phyloP scores from a whole-genome alignment of 53 echinoderm and acorn worm genomes.

The Glandiceps talaboti region DNA sequence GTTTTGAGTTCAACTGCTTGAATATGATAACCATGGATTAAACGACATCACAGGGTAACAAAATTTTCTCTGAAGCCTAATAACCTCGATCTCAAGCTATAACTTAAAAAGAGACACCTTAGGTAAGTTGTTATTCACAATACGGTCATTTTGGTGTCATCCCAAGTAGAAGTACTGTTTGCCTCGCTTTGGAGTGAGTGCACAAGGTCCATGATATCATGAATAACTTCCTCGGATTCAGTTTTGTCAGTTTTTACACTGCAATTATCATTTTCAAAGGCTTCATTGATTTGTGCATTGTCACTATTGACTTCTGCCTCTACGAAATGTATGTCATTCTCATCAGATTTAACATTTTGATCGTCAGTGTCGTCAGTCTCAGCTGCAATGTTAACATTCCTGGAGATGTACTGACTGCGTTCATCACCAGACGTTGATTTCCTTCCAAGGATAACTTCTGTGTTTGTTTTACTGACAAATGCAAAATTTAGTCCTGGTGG shows the following conservation, averaged over 20 bases:
- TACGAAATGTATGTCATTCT: neutral
- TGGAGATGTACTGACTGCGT: neutral
- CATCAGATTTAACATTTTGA: neutral
- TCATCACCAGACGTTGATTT: neutral
- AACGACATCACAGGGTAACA: too few relatives aligned
- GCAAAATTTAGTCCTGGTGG: too few relatives aligned
- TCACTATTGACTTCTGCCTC: neutral
- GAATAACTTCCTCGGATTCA: neutral
- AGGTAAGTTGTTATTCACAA: too few relatives aligned
- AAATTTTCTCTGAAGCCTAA: too few relatives aligned
- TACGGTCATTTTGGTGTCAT: too few relatives aligned
- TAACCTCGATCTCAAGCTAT: too few relatives aligned
- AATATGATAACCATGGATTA: too few relatives aligned
- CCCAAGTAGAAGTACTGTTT: too few relatives aligned
- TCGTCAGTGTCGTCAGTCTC: neutral
- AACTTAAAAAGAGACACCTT: too few relatives aligned
- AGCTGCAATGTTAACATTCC: neutral
- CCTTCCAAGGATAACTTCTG: neutral
- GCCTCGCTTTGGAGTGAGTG: neutral
- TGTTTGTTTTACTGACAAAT: neutral
- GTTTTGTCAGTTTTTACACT: neutral
- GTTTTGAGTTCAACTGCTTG: too few relatives aligned
- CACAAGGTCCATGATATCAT: neutral
- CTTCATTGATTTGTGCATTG: too few relatives aligned
- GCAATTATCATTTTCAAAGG: too few relatives aligned